phyloP scores from a whole-genome alignment of 2,888 invertebrate species.

The Pachycephus smyrnensis region DNA sequence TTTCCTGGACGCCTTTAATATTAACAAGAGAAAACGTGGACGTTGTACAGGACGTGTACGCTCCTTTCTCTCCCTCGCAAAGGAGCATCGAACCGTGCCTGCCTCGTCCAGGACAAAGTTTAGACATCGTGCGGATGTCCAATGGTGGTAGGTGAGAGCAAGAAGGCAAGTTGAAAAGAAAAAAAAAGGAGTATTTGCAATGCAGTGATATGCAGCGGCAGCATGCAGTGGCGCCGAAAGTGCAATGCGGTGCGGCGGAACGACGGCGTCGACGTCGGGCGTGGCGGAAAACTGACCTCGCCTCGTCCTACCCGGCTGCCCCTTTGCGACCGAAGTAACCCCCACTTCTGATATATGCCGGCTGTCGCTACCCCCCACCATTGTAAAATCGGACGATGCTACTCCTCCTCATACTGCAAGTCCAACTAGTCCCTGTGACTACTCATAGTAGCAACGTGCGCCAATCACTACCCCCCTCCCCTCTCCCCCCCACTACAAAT shows the following conservation, averaged over 20 bases:
- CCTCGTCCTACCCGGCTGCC: conserved; percentile 24
- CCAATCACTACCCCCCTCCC: conserved; percentile 16
- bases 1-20: background rate
- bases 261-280: conserved; percentile 49
- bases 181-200: conserved; percentile 42
- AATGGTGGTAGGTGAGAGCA: conserved; percentile 11
- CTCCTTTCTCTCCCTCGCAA: background rate
- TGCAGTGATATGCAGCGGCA: conserved; percentile 47
- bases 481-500: conserved; percentile 15
- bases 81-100: background rate
- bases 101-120: background rate
- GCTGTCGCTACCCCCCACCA: conserved; percentile 5
- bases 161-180: conserved; percentile 10
- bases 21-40: background rate
- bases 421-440: background rate
- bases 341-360: background rate
- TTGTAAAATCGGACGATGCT: background rate
- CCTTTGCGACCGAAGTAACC: background rate
- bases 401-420: background rate
- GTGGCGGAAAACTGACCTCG: conserved; percentile 62
- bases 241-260: conserved; percentile 46
- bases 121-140: background rate
- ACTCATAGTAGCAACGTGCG: background rate
- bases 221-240: conserved; percentile 48
- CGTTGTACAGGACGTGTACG: background rate